Evolutionary conservation across 1,140 invertebrate species (phyloP).

Genomic region (Drosophila ananassae): DNA sequence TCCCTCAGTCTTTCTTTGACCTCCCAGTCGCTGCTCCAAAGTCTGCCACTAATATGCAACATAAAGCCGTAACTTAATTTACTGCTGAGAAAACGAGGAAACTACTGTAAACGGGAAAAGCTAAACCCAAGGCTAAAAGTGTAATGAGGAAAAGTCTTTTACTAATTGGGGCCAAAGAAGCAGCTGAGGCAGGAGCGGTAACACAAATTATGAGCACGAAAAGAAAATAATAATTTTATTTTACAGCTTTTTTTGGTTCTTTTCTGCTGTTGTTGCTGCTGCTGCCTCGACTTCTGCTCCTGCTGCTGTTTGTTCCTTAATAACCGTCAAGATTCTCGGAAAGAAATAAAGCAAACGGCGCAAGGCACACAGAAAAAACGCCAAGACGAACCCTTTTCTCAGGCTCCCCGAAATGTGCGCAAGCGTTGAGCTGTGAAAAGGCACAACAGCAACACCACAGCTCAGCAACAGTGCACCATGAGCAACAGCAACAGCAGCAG

Average conservation of each 20-base stretch:
- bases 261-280: constrained; percentile 8
- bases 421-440: constrained; percentile 82
- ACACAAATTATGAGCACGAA: constrained; percentile 75
- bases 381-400: constrained; percentile 63
- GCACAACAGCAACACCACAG: constrained; percentile 47
- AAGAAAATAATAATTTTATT: constrained; percentile 82
- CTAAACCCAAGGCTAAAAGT: constrained; percentile 54
- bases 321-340: constrained; percentile 77
- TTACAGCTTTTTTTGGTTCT: constrained; percentile 42
- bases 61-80: constrained; percentile 48
- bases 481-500: constrained; percentile 26
- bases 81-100: constrained; percentile 21
- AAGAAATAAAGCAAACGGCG: constrained; percentile 68
- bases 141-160: constrained; percentile 72
- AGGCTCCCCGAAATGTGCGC: constrained; percentile 61
- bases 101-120: constrained; percentile 34
- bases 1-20: background rate
- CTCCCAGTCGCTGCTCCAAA: constrained; percentile 1
- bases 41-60: constrained; percentile 36
- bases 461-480: constrained; percentile 6
- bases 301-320: constrained; percentile 64
- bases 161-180: constrained; percentile 68
- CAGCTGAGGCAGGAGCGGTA: background rate
- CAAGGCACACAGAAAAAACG: constrained; percentile 18
- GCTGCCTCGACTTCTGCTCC: constrained; percentile 1